These are phyloP conservation scores for Allacma fusca DNA, from an alignment of 2,888 invertebrate species.

Conservation along the genomic window DNA sequence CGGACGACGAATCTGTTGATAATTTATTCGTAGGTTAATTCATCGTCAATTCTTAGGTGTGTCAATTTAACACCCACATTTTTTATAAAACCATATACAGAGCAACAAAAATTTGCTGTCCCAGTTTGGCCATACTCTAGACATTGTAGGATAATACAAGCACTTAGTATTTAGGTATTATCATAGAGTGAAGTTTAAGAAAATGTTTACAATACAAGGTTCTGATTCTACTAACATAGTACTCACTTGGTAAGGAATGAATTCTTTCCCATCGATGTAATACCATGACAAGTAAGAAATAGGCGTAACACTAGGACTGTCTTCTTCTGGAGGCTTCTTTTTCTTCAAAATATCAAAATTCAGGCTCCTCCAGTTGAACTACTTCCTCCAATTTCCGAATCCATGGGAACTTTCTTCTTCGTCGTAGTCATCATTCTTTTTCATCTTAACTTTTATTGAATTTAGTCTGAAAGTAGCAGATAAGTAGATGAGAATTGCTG, in stretches of 20 bases:
- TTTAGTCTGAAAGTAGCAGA: constrained; percentile 28
- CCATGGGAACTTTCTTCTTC: neutral
- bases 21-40: too few species aligned
- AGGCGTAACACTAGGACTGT: constrained; percentile 23
- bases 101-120: too few species aligned
- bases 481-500: neutral
- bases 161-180: too few species aligned
- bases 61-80: too few species aligned
- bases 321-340: neutral
- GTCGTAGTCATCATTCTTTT: neutral
- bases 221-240: too few species aligned
- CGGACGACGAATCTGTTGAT: constrained; percentile 43
- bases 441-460: constrained; percentile 31
- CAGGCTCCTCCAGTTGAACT: constrained; percentile 16
- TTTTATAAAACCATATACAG: too few species aligned
- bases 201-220: too few species aligned
- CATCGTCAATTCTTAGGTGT: too few species aligned
- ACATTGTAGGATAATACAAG: too few species aligned
- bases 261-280: constrained; percentile 37
- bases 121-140: too few species aligned
- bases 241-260: constrained; percentile 43
- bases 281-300: constrained; percentile 43
- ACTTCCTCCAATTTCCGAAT: neutral
- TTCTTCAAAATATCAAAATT: constrained; percentile 21
- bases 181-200: too few species aligned